A percentile compares a stretch with the other conserved stretches of the same genome.
Evolutionary conservation across 1,140 invertebrate species (phyloP).

Genomic region (Panonychus citri): DNA sequence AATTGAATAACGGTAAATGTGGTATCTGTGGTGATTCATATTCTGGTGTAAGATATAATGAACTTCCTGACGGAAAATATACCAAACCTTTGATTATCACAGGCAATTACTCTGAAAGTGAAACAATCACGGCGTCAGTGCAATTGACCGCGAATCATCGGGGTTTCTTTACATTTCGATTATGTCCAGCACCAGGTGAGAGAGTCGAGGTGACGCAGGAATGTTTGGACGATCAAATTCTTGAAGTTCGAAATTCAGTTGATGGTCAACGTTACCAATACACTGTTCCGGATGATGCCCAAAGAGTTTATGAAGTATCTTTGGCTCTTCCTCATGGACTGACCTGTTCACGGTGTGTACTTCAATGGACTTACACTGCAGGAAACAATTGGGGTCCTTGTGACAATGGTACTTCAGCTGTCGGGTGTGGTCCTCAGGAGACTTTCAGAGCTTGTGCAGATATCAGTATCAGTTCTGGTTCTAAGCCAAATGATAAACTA

Average conservation of each 20-base stretch:
- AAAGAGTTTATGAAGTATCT: not conserved
- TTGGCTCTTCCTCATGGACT: constrained; percentile 22
- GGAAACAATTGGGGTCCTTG: constrained; percentile 34
- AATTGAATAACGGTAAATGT: constrained; percentile 44
- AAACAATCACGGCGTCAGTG: constrained; percentile 57
- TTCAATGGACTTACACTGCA: constrained; percentile 75
- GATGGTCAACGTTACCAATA: not conserved
- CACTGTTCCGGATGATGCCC: not conserved
- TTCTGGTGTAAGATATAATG: not conserved
- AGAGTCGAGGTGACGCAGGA: constrained; percentile 44
- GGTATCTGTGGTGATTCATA: constrained; percentile 58
- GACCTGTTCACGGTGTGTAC: constrained; percentile 59
- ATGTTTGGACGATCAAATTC: constrained; percentile 50
- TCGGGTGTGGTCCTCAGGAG: constrained; percentile 62
- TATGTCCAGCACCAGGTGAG: constrained; percentile 64
- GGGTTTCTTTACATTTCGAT: constrained; percentile 53
- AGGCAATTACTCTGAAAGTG: constrained; percentile 1
- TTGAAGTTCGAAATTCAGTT: constrained; percentile 23
- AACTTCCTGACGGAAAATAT: not conserved
- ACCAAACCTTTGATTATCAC: not conserved
- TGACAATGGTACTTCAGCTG: constrained; percentile 29
- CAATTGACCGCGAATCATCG: constrained; percentile 73
- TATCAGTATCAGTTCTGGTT: constrained; percentile 21
- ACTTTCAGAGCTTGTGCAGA: constrained; percentile 66
- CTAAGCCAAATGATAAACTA: too few relatives aligned